Evolutionary conservation across 2,113 vertebrate species (phyloP).

Genomic region (Suncus etruscus): DNA sequence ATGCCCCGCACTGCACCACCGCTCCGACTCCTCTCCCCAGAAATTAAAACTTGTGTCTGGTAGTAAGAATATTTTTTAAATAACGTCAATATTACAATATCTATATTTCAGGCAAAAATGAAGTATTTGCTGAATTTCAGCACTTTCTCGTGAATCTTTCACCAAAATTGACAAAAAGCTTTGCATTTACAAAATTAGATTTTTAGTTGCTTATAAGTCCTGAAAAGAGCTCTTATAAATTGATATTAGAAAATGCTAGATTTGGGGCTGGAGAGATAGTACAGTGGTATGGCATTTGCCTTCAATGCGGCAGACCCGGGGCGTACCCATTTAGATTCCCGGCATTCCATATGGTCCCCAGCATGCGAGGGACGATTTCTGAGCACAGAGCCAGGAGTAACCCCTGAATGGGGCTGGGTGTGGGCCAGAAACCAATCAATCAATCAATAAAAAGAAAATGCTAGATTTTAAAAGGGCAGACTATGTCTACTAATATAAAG

Average conservation of each 20-base stretch:
- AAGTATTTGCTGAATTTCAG: conserved; percentile 73
- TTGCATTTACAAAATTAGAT: conserved; percentile 74
- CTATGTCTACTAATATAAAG: neutral
- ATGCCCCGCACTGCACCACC: too few species aligned
- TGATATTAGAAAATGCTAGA: conserved; percentile 59
- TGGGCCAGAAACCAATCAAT: too few species aligned
- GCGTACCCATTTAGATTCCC: too few species aligned
- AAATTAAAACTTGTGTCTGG: conserved; percentile 69
- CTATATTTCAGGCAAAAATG: conserved; percentile 67
- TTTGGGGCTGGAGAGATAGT: neutral
- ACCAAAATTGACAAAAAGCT: conserved; percentile 79
- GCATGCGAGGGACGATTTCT: too few species aligned
- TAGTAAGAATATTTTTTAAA: conserved; percentile 67
- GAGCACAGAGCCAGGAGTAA: too few species aligned
- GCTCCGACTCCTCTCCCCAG: neutral
- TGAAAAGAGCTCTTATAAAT: conserved; percentile 45
- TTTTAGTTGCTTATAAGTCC: conserved; percentile 54
- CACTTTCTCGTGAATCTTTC: conserved; percentile 68
- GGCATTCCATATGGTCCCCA: too few species aligned
- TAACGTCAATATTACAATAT: conserved; percentile 57
- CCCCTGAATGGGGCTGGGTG: too few species aligned
- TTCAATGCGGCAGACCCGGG: too few species aligned
- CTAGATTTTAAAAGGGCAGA: conserved; percentile 28
- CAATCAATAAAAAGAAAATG: conserved; percentile 36
- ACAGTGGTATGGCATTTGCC: too few species aligned